Conservation (phyloP, 2,888 invertebrate genomes). For the Zeuzera pyrina region DNA sequence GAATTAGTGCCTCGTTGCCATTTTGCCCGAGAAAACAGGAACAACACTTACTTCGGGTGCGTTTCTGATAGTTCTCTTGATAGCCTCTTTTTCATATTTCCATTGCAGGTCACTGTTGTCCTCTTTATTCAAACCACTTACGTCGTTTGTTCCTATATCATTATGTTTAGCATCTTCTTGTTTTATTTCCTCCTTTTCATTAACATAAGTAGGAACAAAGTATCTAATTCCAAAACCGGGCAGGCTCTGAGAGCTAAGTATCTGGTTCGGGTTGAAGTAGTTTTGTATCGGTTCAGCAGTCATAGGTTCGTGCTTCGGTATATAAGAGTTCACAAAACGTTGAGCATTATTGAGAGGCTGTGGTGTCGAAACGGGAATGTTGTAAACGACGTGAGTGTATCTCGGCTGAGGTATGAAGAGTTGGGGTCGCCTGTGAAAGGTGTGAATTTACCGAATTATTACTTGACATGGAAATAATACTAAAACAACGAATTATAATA, state of each 20-base stretch:
- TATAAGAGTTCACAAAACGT: conserved; percentile 55
- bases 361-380: conserved; percentile 24
- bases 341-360: conserved; percentile 46
- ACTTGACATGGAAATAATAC: too few species aligned
- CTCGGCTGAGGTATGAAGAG: conserved; percentile 53
- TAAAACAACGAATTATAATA: conserved; percentile 7
- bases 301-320: conserved; percentile 29
- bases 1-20: too few species aligned
- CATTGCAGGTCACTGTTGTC: conserved; percentile 46
- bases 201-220: conserved; percentile 43
- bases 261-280: conserved; percentile 40
- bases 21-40: too few species aligned
- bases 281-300: conserved; percentile 26
- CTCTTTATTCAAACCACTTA: conserved; percentile 28
- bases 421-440: conserved; percentile 49
- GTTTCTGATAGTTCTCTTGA: conserved; percentile 37
- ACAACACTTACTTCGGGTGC: conserved; percentile 43
- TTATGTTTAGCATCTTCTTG: conserved; percentile 53
- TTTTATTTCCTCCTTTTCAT: conserved; percentile 25
- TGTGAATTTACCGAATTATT: too few species aligned
- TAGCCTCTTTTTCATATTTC: conserved; percentile 53
- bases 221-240: conserved; percentile 58
- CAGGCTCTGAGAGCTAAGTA: conserved; percentile 49
- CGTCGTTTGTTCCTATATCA: conserved; percentile 42
- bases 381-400: conserved; percentile 51